Evolutionary conservation across 2,113 vertebrate species (phyloP), one percentile per base, ranked within the genome.

Genomic region (Bucco capensis): DNA sequence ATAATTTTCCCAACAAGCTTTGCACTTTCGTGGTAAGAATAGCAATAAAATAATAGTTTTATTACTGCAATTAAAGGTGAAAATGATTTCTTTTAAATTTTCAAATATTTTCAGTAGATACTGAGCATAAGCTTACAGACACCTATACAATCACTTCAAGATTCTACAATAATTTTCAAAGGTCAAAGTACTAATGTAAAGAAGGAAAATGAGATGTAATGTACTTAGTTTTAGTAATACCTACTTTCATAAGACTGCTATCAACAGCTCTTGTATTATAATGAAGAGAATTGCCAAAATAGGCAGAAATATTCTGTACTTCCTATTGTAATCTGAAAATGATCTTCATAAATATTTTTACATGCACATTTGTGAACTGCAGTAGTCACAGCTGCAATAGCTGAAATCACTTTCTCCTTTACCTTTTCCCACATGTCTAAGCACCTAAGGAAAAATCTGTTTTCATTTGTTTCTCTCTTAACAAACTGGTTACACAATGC

Each of bases 1-100:
- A 67, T 94, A 95, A 96, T 95, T 96, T 95, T 77, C 94, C 73
- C 79, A 77, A 94, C 9, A 86, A 77, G 24, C 40, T 88, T 62
- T 83, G 62, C 88, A 87, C 73, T 88, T 91, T 60, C 31, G 31
- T 83, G 74, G 70, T 86, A 93, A 86, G 79, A 87, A 70, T 4
- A 95, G 53, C 74, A 69, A 24, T 72, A 92, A 95, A n/a, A 53
- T 61, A 96, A 46, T 81, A 57, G 78, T 71, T 84, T 86, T 92
- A 61, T 61, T 85, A 11, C 67, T 92, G 57, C 62, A 89, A 83
- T 92, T 95, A 94, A 92, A 92, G 64, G 14, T 83, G 58, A 79
- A 47, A 90, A 67, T 90, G 5, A 23, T 83, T 92, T 86, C 31
- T 74, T 69, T 82, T 58, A 47, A 67, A 80, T 79, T 64, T 94